Base-by-base conservation (phyloP, 2,888 invertebrate genomes). In the Dastarcus helophoroides region DNA sequence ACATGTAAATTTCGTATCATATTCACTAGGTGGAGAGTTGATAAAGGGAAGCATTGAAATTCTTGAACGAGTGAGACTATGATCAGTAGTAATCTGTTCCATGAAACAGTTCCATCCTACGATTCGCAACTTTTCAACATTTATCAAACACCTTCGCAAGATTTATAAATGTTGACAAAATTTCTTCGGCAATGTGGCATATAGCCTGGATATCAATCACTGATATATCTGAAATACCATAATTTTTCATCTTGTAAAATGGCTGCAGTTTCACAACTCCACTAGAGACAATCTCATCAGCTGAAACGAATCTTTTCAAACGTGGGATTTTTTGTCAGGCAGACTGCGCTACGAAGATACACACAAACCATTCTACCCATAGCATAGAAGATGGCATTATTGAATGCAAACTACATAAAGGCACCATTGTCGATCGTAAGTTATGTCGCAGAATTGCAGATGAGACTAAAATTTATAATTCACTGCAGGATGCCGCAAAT, bases 51-150 rank as follows among this genome's bases (percentile, higher is more conserved):
- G 22, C 26, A 26, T 35, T 22, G 9, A 14, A n/a, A 38, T n/a
- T n/a, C n/a, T n/a, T n/a, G n/a, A n/a, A n/a, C n/a, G 14, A n/a
- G 10, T 9, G n/a, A 27, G 21, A 8, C 17, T 23, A 6, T 14
- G 7, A 24, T 32, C 22, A 5, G 15, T 23, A 14, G 32, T 40
- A 17, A 32, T 33, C 16, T 37, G 12, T 27, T 45, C 43, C 41
- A 45, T 39, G 22, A 42, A 45, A 8, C 44, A 39, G 29, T 31
- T 45, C 38, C 42, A 43, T 22, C 42, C 42, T 25, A 7, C 7
- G 6, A 8, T 10, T 5, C 6, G 10, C 10, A 23, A 10, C 7
- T 7, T 10, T 8, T 8, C n/a, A n/a, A n/a, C n/a, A n/a, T 23
- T 23, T 23, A 8, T 10, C 24, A 10, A 8, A 23, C 6, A 23